Evolutionary conservation across 1,140 invertebrate genomes (phyloP).

Genomic region (Fopius arisanus): DNA sequence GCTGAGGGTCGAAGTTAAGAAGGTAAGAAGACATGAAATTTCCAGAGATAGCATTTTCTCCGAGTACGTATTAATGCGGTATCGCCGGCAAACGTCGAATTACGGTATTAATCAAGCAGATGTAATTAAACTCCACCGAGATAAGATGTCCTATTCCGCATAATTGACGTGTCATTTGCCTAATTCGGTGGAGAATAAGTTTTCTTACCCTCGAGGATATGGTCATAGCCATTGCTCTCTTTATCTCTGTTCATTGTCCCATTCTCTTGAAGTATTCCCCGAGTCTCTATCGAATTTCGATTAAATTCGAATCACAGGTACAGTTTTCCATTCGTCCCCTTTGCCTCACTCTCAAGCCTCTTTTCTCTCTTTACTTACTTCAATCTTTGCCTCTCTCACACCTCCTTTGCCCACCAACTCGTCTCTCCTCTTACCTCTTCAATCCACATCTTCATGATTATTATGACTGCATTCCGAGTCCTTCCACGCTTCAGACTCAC

Average conservation of each 20-base stretch:
- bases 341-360: neutral
- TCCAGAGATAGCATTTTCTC: neutral
- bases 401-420: neutral
- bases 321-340: conserved; percentile 14
- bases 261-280: neutral
- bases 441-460: conserved; percentile 31
- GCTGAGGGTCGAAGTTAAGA: neutral
- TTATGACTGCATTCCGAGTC: conserved; percentile 34
- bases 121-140: conserved; percentile 23
- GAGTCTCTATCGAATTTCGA: conserved; percentile 32
- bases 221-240: conserved; percentile 23
- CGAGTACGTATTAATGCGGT: conserved; percentile 21
- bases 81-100: conserved; percentile 15
- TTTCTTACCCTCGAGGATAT: neutral
- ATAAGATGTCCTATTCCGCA: conserved; percentile 23
- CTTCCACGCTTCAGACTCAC: conserved; percentile 14
- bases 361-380: neutral
- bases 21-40: neutral
- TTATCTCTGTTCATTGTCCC: conserved; percentile 18
- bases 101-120: conserved; percentile 20
- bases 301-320: conserved; percentile 33
- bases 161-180: conserved; percentile 28
- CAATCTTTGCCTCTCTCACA: neutral
- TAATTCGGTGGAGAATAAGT: conserved; percentile 27
- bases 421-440: neutral